Base-by-base conservation (phyloP, 1,140 invertebrate species). In the Apis laboriosa region DNA sequence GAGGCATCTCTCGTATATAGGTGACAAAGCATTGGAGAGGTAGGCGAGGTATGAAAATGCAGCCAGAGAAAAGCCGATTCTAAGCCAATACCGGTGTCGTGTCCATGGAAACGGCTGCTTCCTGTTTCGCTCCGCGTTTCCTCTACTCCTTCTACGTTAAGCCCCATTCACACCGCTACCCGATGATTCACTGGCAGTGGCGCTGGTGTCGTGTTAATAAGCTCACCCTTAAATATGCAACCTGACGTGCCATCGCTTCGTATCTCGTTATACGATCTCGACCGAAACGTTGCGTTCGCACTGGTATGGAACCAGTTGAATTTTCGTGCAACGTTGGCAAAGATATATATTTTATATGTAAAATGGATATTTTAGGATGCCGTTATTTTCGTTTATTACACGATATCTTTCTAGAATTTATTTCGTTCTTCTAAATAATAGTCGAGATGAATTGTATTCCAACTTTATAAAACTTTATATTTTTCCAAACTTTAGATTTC, bases 51-150 rank as follows among this genome's bases (percentile, higher is more conserved):
- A 84, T 82, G 83, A 84, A 84, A 84, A 77, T 66, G 79, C 79
- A 75, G 34, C 60, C n/a, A 11, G 66, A 72, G 78, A 56, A 84
- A 72, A 79, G 70, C 83, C 79, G 83, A 82, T 72, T 53, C 78
- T 80, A 82, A 84, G 73, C 79, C 83, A 84, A 82, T 77, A 82
- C 21, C 21, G 24, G 51, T n/a, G 13, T 24, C 71, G 71, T 84
- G 83, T 77, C 79, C 74, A 86, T 78, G 71, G 85, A 86, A 84
- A 87, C 78, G 80, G 28, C 74, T 53, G 56, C 24, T 55, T 71
- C 56, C 75, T 70, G 67, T 64, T 83, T 51, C 67, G 55, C 67
- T 9, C 17, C 24, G 67, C 72, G 72, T 74, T 28, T 72, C 53
- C 72, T 28, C 60, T 2, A 12, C 15, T 49, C 11, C 19, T 34